A percentile compares a stretch with the other conserved stretches of the same genome.
These are phyloP conservation scores for Nothoprocta perdicaria DNA, from an alignment of 2,113 vertebrate genomes.

Conservation along the genomic window DNA sequence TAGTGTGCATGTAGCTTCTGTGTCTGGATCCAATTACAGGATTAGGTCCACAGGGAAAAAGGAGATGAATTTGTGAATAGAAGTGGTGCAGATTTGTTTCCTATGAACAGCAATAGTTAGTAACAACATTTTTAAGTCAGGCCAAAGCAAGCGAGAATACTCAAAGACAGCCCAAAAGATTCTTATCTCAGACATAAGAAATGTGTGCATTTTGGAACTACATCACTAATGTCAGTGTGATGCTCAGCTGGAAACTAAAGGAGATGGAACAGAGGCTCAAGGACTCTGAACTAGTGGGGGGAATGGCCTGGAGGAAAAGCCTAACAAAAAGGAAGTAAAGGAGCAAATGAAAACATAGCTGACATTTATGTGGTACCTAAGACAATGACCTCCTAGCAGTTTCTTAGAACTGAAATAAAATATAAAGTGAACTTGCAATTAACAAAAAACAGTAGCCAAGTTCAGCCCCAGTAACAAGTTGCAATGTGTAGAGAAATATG, in stretches of 20 bases:
- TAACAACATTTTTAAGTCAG: not conserved
- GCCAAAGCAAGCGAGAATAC: not conserved
- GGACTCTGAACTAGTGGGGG: not conserved
- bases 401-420: constrained; percentile 36
- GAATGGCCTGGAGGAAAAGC: constrained; percentile 2
- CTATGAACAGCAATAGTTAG: not conserved
- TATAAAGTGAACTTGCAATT: constrained; percentile 32
- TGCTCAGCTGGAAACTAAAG: constrained; percentile 5
- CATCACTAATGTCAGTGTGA: not conserved
- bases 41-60: not conserved
- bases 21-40: constrained; percentile 12
- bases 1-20: not conserved
- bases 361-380: not conserved
- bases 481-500: constrained; percentile 58
- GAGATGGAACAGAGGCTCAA: not conserved
- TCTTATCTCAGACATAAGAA: constrained; percentile 22
- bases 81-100: not conserved
- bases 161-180: not conserved
- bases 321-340: not conserved
- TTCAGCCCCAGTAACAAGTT: constrained; percentile 54
- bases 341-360: constrained; percentile 23
- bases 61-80: constrained; percentile 37
- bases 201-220: constrained; percentile 15
- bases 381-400: not conserved
- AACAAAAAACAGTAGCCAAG: constrained; percentile 34